phyloP scores from a whole-genome alignment of 2,113 vertebrate species.

The Pyrgilauda ruficollis region DNA sequence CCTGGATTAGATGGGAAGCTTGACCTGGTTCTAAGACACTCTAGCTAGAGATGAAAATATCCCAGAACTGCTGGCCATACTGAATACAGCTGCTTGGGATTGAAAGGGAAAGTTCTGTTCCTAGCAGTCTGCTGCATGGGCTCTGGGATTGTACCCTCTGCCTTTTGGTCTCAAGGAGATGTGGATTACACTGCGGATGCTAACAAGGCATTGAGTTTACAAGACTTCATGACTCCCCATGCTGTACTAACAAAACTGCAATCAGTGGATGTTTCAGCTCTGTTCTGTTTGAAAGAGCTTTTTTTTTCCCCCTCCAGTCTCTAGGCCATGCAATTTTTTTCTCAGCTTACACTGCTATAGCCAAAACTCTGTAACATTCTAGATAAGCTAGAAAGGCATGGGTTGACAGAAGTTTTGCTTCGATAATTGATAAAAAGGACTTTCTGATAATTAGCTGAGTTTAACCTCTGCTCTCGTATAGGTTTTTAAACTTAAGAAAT shows the following conservation, averaged over 20 bases:
- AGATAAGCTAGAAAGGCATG: background rate
- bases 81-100: background rate
- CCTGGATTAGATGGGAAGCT: rapidly evolving
- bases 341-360: background rate
- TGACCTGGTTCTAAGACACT: background rate
- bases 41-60: background rate
- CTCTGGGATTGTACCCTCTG: background rate
- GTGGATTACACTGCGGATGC: background rate
- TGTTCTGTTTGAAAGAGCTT: background rate
- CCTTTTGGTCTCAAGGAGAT: background rate
- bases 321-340: background rate
- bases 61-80: background rate
- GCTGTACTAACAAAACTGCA: background rate
- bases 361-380: background rate
- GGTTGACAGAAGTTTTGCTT: background rate
- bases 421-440: background rate
- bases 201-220: background rate
- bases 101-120: rapidly evolving
- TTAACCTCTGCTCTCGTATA: background rate
- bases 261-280: background rate
- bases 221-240: background rate
- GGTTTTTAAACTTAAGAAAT: background rate
- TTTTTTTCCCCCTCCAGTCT: rapidly evolving
- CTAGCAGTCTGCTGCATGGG: background rate
- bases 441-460: background rate